Evolutionary conservation across 2,888 invertebrate species (phyloP).

Genomic region (Lepidocyrtinus sp.): DNA sequence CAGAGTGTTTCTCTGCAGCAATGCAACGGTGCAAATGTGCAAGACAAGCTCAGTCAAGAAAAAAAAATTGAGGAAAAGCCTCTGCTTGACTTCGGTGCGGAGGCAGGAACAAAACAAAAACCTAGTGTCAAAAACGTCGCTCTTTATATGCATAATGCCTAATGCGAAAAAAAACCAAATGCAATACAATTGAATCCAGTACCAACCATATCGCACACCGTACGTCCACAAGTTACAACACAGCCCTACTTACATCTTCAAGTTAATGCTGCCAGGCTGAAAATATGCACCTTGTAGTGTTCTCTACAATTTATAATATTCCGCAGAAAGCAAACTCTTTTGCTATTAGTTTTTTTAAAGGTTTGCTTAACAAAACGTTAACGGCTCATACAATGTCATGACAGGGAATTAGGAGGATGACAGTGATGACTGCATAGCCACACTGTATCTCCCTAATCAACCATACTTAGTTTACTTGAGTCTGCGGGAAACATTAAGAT

Average conservation of each 20-base stretch:
- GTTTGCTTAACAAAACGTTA: conserved; percentile 1
- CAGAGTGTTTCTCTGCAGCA: too few relatives aligned
- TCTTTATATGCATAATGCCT: conserved; percentile 31
- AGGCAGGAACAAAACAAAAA: conserved; percentile 43
- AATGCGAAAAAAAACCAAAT: background rate
- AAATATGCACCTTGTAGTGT: background rate
- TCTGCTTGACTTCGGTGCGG: too few relatives aligned
- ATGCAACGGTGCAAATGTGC: too few relatives aligned
- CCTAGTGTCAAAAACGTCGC: conserved; percentile 41
- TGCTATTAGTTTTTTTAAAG: background rate
- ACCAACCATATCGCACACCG: conserved; percentile 10
- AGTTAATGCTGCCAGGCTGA: too few relatives aligned
- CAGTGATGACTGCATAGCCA: background rate
- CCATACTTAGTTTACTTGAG: too few relatives aligned
- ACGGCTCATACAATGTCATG: too few relatives aligned
- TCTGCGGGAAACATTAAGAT: background rate
- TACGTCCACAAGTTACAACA: too few relatives aligned
- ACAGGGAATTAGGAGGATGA: too few relatives aligned
- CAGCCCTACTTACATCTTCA: conserved; percentile 15
- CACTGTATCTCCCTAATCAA: too few relatives aligned
- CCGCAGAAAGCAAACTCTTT: background rate
- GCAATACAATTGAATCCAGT: conserved; percentile 21
- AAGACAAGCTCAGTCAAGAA: too few relatives aligned
- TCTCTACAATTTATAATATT: background rate
- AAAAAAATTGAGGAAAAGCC: too few relatives aligned